Percentiles rank a stretch among this genome's conserved stretches.
These are phyloP conservation scores for Drosophila aff. DNA, from an alignment of 1,140 invertebrate genomes.

Conservation along the genomic window DNA sequence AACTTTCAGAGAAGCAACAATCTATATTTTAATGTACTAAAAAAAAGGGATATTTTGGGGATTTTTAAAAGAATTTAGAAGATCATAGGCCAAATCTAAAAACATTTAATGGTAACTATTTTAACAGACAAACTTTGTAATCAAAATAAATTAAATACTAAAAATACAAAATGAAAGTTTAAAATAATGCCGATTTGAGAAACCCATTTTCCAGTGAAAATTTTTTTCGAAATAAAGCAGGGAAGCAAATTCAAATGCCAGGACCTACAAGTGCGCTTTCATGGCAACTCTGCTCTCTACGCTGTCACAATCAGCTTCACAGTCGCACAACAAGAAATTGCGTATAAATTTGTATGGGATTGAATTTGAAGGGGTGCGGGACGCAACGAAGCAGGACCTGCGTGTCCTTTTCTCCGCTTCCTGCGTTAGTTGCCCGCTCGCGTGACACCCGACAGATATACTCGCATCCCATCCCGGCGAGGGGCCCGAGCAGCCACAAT, in stretches of 20 bases:
- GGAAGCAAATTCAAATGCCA: neutral
- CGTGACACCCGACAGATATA: slow-evolving; percentile 21
- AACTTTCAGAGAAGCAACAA: too few relatives aligned
- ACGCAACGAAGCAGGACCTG: neutral
- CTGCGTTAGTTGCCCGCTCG: slow-evolving; percentile 4
- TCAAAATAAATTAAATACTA: neutral
- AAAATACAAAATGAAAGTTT: neutral
- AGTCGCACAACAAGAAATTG: slow-evolving; percentile 21
- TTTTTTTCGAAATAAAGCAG: neutral
- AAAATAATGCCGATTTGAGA: too few relatives aligned
- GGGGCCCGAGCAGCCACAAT: neutral
- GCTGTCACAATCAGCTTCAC: slow-evolving; percentile 38
- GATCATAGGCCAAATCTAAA: too few relatives aligned
- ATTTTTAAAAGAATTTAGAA: too few relatives aligned
- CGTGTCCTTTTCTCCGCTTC: slow-evolving; percentile 8
- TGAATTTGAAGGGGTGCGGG: slow-evolving; percentile 10
- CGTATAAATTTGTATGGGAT: slow-evolving; percentile 37
- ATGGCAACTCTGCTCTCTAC: slow-evolving; percentile 3
- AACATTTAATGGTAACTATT: neutral
- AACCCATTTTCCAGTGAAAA: neutral
- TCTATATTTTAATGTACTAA: too few relatives aligned
- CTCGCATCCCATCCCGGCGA: neutral
- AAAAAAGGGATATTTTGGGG: too few relatives aligned
- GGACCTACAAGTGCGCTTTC: slow-evolving; percentile 19
- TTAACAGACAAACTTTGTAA: neutral